A percentile compares a stretch with the other conserved stretches of the same genome.
Evolutionary conservation across 1,140 invertebrate species (phyloP).

Genomic region (Drosophila virilis): DNA sequence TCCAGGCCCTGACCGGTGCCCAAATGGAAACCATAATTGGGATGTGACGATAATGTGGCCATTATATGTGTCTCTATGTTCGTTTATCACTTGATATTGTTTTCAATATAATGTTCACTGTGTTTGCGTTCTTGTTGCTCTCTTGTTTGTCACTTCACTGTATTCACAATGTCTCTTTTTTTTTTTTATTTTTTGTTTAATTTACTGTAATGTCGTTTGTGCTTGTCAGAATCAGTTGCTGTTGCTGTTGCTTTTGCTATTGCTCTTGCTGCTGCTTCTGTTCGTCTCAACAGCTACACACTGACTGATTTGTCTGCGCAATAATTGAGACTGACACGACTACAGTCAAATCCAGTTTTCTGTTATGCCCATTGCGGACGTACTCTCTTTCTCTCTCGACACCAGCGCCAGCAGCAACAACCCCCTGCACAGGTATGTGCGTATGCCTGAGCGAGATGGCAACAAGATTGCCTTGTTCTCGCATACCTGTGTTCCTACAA

Average conservation of each 20-base stretch:
- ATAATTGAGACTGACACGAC: slow-evolving; percentile 75
- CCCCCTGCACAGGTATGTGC: slow-evolving; percentile 39
- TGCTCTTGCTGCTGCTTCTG: slow-evolving; percentile 65
- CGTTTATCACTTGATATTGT: slow-evolving; percentile 47
- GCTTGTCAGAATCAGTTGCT: slow-evolving; percentile 11
- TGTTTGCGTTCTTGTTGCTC: slow-evolving; percentile 43
- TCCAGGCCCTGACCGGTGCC: slow-evolving; percentile 73
- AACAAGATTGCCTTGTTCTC: slow-evolving; percentile 4
- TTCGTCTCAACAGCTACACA: slow-evolving; percentile 78
- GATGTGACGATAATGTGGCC: slow-evolving; percentile 82
- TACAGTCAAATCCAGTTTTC: slow-evolving; percentile 75
- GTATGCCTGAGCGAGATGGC: slow-evolving; percentile 49
- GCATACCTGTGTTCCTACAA: slow-evolving; percentile 30
- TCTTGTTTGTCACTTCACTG: slow-evolving; percentile 46
- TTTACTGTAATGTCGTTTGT: slow-evolving; percentile 17
- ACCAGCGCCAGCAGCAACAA: slow-evolving; percentile 23
- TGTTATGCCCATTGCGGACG: slow-evolving; percentile 13
- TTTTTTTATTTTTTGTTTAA: slow-evolving; percentile 7
- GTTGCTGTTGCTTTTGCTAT: slow-evolving; percentile 31
- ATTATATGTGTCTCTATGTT: slow-evolving; percentile 51
- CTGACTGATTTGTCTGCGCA: slow-evolving; percentile 75
- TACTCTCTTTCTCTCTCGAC: slow-evolving; percentile 8
- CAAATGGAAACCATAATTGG: slow-evolving; percentile 83
- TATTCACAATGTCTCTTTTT: slow-evolving; percentile 24
- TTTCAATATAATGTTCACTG: slow-evolving; percentile 35